phyloP scores from a whole-genome alignment of 2,888 invertebrate genomes.

The Polyommatus iphigenia region DNA sequence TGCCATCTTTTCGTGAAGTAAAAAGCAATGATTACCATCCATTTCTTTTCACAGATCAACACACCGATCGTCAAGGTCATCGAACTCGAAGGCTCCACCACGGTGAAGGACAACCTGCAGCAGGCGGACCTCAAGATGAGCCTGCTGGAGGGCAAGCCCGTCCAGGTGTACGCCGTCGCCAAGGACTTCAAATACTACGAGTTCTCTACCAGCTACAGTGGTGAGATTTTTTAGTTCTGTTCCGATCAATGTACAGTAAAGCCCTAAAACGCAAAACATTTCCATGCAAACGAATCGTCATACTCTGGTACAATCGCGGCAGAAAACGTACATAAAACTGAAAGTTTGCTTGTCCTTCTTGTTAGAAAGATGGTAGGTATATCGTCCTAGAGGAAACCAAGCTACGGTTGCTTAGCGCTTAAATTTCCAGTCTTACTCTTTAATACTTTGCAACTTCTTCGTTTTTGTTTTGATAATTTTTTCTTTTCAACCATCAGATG shows the following conservation, averaged over 20 bases:
- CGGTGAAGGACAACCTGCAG: constrained; percentile 72
- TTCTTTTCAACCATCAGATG: too few relatives aligned
- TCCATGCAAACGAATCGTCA: too few relatives aligned
- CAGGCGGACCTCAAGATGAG: constrained; percentile 73
- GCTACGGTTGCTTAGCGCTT: too few relatives aligned
- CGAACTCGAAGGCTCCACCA: constrained; percentile 70
- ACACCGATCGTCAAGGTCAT: constrained; percentile 78
- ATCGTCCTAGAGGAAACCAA: too few relatives aligned
- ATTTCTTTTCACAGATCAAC: constrained; percentile 50
- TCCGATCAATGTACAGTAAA: neutral
- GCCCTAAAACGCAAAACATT: too few relatives aligned
- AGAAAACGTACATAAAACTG: too few relatives aligned
- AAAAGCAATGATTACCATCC: neutral
- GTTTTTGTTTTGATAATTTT: too few relatives aligned
- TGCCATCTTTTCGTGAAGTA: neutral
- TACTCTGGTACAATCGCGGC: too few relatives aligned
- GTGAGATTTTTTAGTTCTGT: constrained; percentile 69
- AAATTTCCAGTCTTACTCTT: too few relatives aligned
- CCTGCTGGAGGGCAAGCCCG: constrained; percentile 75
- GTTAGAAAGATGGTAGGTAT: too few relatives aligned
- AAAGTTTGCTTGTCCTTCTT: too few relatives aligned
- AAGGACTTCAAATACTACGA: constrained; percentile 81
- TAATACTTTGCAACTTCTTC: too few relatives aligned
- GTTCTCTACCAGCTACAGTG: constrained; percentile 73
- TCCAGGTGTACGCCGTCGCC: constrained; percentile 68